Conservation (phyloP, 2,797 vertebrate species). For the Pipistrellus pygmaeus region DNA sequence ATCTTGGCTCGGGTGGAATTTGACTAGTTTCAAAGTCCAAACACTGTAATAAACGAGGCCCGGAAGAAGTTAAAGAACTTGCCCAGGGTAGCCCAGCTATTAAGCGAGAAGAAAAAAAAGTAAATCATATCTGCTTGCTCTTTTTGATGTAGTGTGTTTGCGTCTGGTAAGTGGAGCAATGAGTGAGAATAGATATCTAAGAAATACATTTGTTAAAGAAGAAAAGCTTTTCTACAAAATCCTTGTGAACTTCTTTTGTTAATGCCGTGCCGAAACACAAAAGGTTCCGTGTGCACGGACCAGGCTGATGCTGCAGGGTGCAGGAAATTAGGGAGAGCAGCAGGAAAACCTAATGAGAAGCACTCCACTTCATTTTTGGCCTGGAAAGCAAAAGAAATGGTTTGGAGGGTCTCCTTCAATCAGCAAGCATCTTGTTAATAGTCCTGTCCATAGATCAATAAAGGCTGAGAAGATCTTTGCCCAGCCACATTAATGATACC, state of each 20-base stretch:
- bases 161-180: constrained; percentile 37
- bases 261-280: constrained; percentile 55
- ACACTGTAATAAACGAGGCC: background rate
- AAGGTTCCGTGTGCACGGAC: constrained; percentile 52
- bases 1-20: constrained; percentile 8
- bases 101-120: background rate
- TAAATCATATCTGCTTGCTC: background rate
- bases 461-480: constrained; percentile 6
- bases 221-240: constrained; percentile 73
- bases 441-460: constrained; percentile 45
- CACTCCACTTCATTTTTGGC: background rate
- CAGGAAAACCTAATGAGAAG: background rate
- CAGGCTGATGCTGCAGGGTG: constrained; percentile 43
- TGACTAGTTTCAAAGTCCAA: constrained; percentile 37
- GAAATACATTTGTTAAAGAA: constrained; percentile 56
- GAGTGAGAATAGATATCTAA: constrained; percentile 58
- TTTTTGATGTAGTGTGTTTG: constrained; percentile 29
- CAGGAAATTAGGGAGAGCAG: constrained; percentile 46
- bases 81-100: background rate
- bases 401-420: background rate
- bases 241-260: constrained; percentile 71
- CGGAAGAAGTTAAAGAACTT: constrained; percentile 55
- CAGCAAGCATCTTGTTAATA: constrained; percentile 65
- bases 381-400: background rate
- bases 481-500: constrained; percentile 49